Percentiles rank a stretch among this genome's conserved stretches.
Evolutionary conservation across 2,888 invertebrate genomes (phyloP).

Genomic region (Leptarthrus brevirostris): DNA sequence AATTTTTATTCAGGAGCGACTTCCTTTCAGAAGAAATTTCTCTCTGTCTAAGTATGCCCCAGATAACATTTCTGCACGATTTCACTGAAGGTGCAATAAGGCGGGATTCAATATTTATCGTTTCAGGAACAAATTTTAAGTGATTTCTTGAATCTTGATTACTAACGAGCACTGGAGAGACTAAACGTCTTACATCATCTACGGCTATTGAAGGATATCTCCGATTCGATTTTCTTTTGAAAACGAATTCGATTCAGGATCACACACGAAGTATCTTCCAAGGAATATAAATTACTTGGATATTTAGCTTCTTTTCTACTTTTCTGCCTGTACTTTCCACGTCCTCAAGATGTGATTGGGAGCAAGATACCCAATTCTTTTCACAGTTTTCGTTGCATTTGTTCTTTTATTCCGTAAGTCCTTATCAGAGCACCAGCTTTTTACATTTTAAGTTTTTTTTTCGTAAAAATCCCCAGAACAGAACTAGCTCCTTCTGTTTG

Average conservation of each 20-base stretch:
- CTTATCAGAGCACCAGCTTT: too few relatives aligned
- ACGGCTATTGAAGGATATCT: not conserved
- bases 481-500: too few relatives aligned
- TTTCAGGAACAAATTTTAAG: constrained; percentile 43
- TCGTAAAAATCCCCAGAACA: too few relatives aligned
- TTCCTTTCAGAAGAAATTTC: too few relatives aligned
- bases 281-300: constrained; percentile 41
- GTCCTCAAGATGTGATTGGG: not conserved
- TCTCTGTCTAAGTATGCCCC: not conserved
- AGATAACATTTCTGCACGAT: constrained; percentile 39
- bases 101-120: constrained; percentile 46
- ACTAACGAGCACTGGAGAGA: constrained; percentile 23
- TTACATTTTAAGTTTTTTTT: too few relatives aligned
- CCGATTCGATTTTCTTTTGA: constrained; percentile 36
- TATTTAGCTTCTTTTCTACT: constrained; percentile 12
- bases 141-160: constrained; percentile 44
- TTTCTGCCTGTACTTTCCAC: not conserved
- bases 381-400: constrained; percentile 11
- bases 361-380: constrained; percentile 18
- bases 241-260: constrained; percentile 28
- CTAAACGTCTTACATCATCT: constrained; percentile 21
- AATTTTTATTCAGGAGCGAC: too few relatives aligned
- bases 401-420: too few relatives aligned
- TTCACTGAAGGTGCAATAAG: constrained; percentile 31
- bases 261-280: constrained; percentile 27